Base-by-base conservation (phyloP, 2,888 invertebrate genomes). In the Caenorhabditis sp. region DNA sequence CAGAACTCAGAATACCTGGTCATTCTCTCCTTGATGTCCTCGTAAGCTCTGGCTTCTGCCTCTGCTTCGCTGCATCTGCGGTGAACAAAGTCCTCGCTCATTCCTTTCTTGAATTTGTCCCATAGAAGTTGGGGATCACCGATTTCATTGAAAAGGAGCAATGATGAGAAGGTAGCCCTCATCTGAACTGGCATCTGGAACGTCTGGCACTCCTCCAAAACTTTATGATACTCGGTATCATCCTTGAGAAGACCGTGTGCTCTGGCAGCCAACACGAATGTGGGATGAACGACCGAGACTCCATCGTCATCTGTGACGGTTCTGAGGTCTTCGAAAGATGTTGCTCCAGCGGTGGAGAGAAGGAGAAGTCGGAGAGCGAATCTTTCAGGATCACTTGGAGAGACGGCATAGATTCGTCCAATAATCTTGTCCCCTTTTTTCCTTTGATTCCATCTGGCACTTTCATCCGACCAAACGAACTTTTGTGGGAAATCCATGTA, bases 301-400 rank as follows among this genome's bases (percentile, higher is more conserved):
- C 47, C 47, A n/a, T 51, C 7, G 24, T 26, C 72, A n/a, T 51
- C 54, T 19, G n/a, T 47, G 24, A 90, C 85, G n/a, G 87, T 92
- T 44, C 76, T 61, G 5, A 91, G 35, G 38, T 87, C 75, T 41
- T 86, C 81, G 58, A 85, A 91, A 19, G 75, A 66, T 24, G 47
- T 77, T 4, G 87, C 66, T 22, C 90, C 91, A 41, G 56, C 63
- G 7, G 69, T 63, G 49, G 75, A 3, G 12, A 85, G 56, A 19
- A 86, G 58, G 3, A 86, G 69, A 44, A 80, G 58, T 28, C 86
- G 72, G 5, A 86, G 56, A 28, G 56, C 63, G 59, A 64, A 86
- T 4, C 77, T 31, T 22, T 86, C 84, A 3, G 54, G 35, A 14
- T 87, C 61, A 26, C 61, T 85, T 0, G 84, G 84, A 28, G 38